Conservation (phyloP, 2,797 vertebrate genomes). For the Euthynnus affinis region DNA sequence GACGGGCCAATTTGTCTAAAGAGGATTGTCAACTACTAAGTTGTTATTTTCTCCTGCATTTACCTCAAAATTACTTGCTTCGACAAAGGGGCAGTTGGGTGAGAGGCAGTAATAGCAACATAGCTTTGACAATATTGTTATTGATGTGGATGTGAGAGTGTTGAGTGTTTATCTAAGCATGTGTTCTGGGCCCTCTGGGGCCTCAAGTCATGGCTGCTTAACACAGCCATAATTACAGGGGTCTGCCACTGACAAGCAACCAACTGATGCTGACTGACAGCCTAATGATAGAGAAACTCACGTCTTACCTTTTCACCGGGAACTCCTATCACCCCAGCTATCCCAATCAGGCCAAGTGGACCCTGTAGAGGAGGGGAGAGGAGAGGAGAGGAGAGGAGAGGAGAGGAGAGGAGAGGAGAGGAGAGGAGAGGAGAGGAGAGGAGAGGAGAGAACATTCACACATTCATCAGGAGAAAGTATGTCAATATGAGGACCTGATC, state of each 20-base stretch:
- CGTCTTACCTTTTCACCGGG: slow-evolving; percentile 93
- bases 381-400: no score
- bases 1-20: slow-evolving; percentile 11
- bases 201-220: slow-evolving; percentile 57
- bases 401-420: not conserved
- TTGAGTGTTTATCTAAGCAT: slow-evolving; percentile 66
- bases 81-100: not conserved
- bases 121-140: slow-evolving; percentile 56
- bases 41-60: not conserved
- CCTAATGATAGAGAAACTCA: slow-evolving; percentile 76
- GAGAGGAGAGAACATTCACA: not conserved
- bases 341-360: slow-evolving; percentile 89
- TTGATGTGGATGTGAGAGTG: slow-evolving; percentile 60
- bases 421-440: not conserved
- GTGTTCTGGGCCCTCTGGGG: slow-evolving; percentile 47
- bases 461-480: slow-evolving; percentile 42
- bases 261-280: slow-evolving; percentile 77
- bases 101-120: slow-evolving; percentile 18
- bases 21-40: not conserved
- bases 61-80: not conserved
- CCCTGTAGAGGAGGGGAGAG: slow-evolving; percentile 83
- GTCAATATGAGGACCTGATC: slow-evolving; percentile 24
- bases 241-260: slow-evolving; percentile 62
- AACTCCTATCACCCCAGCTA: slow-evolving; percentile 88
- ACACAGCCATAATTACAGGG: slow-evolving; percentile 75